Percentiles rank a stretch among this genome's conserved stretches.
phyloP scores from a whole-genome alignment of 1,140 invertebrate species.

The Aphidius gifuensis region DNA sequence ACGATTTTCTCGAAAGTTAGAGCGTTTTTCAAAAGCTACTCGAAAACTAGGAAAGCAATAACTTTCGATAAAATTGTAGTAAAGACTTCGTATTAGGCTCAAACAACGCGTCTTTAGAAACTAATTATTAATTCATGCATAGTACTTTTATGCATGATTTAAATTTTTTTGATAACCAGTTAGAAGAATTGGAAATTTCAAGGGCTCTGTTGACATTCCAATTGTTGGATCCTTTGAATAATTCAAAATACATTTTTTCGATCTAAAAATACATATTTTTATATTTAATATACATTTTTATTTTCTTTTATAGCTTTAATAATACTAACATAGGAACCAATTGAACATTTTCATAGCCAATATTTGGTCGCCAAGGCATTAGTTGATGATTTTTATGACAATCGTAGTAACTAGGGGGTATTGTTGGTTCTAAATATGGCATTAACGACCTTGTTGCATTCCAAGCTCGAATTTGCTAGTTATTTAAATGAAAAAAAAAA shows the following conservation, averaged over 20 bases:
- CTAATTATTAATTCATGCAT: no score
- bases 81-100: no score
- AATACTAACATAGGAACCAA: conserved; percentile 65
- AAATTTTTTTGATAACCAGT: conserved; percentile 76
- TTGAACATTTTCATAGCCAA: conserved; percentile 73
- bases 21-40: no score
- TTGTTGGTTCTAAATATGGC: conserved; percentile 39
- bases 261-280: conserved; percentile 28
- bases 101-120: no score
- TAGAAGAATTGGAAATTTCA: conserved; percentile 77
- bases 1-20: no score
- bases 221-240: conserved; percentile 34
- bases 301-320: conserved; percentile 13
- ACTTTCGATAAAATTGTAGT: no score
- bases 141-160: conserved; percentile 70
- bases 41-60: no score
- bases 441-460: conserved; percentile 49
- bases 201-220: conserved; percentile 67
- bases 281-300: conserved; percentile 3
- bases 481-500: not conserved
- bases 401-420: conserved; percentile 34
- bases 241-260: conserved; percentile 35
- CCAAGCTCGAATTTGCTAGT: conserved; percentile 63
- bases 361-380: conserved; percentile 74
- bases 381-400: conserved; percentile 42